Percentiles rank a stretch among this genome's conserved stretches.
Evolutionary conservation across 2,113 vertebrate species (phyloP).

Genomic region (Lates calcarifer): DNA sequence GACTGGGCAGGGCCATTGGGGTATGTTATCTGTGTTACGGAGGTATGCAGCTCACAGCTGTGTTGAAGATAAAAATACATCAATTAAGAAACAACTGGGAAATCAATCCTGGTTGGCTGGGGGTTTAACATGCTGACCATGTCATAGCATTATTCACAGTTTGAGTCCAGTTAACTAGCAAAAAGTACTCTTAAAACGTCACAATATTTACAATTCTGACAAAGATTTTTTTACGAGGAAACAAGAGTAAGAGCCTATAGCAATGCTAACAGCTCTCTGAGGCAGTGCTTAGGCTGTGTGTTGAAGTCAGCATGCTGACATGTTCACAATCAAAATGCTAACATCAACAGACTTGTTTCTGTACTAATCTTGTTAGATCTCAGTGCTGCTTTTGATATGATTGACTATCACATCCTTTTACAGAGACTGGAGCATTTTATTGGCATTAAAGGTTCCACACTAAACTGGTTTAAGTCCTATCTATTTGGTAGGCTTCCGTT

Average conservation of each 20-base stretch:
- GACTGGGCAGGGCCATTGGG: slow-evolving; percentile 40
- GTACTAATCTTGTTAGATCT: too few relatives aligned
- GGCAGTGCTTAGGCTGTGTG: not conserved
- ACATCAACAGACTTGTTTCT: too few relatives aligned
- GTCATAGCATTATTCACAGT: not conserved
- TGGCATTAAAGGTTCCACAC: too few relatives aligned
- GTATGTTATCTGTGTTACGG: slow-evolving; percentile 21
- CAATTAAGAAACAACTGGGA: slow-evolving; percentile 36
- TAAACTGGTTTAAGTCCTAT: too few relatives aligned
- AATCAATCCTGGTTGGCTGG: not conserved
- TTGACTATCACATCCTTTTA: too few relatives aligned
- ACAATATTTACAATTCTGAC: too few relatives aligned
- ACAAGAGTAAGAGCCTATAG: too few relatives aligned
- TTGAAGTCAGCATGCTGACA: not conserved
- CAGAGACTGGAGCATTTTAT: too few relatives aligned
- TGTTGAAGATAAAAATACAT: slow-evolving; percentile 36
- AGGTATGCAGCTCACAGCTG: slow-evolving; percentile 46
- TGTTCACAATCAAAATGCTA: not conserved
- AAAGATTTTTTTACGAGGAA: too few relatives aligned
- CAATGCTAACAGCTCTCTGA: not conserved
- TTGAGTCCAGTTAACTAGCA: not conserved
- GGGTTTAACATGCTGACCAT: not conserved
- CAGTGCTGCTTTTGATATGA: too few relatives aligned
- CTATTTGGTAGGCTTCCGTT: too few relatives aligned
- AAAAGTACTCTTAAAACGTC: not conserved